Evolutionary conservation across 2,113 vertebrate species (phyloP), one percentile per base, ranked within the genome.

Genomic region (Cyanoramphus novaezelandiae): DNA sequence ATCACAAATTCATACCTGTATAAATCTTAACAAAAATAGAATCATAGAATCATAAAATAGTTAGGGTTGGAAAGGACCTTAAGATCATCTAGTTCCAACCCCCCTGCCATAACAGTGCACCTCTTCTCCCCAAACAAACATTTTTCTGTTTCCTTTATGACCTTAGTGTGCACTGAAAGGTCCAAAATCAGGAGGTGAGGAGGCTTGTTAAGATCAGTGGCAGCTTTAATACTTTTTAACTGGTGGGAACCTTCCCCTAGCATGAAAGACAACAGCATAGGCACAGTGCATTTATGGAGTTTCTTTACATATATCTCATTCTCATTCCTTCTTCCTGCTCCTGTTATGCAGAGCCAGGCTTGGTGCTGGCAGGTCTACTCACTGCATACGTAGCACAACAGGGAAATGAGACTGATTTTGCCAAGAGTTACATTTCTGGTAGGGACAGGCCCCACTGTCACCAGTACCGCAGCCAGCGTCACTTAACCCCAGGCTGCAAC

Each of bases 321-420:
- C 59, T 72, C 3, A 13, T 31, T 53, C 37, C 4, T 35, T 24
- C 27, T 78, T 57, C 23, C n/a, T 23, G 17, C 9, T 11, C 17
- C 14, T 63, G 29, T 63, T 43, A 31, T 9, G 65, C 62, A 52
- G 49, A 70, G 76, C 44, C 33, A 37, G 25, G 55, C 60, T 55
- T 0, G 3, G 53, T 65, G 64, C 33, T 12, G 17, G 31, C 47
- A 41, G 44, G 4, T 27, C 28, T 65, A 33, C 39, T 46, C 3
- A 0, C 31, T 41, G 33, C 25, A 7, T 4, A 12, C 0, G 1
- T 5, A 64, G 19, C 20, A 8, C 1, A 17, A 27, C 31, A 35
- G 27, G 46, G 62, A 72, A 46, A 29, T 1, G n/a, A 75, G 20
- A 39, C 29, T 15, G 50, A 20, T 9, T 52, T 37, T 52, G 29